Base-by-base conservation (phyloP, 1,140 invertebrate genomes). In the Cephus cinctus region DNA sequence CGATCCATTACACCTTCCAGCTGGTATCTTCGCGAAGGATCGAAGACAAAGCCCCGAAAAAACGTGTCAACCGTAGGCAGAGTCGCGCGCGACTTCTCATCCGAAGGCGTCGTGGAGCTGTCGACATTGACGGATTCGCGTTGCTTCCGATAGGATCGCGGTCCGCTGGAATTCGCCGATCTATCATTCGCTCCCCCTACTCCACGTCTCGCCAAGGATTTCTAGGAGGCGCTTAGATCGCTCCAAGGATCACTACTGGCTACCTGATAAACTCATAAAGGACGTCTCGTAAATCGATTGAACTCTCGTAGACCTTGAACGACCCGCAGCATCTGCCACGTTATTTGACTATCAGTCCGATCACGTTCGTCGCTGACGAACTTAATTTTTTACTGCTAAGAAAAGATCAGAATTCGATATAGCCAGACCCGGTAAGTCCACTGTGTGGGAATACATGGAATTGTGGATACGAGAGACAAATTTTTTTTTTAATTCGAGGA, bases 1-100 rank as follows among this genome's bases (percentile, higher is more conserved):
- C 57, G 58, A 69, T 67, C 63, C 57, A 62, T 71, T 71, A 63
- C 67, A 70, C 63, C 65, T 69, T 60, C 47, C 32, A 38, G 22
- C 27, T 41, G 47, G 44, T 67, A 73, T 73, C 69, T 60, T 36
- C 38, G 40, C 47, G 46, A 38, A 63, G 32, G 51, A 69, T 70
- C 67, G 56, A 55, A 62, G 51, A 63, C 59, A 67, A 69, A 69
- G 52, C 47, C 47, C 40, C 48, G 30, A 48, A 48, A 56, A 49
- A 56, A 56, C 50, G 43, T 56, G 54, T 56, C 47, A 52, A 57
- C 47, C 42, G 39, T 15, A 25, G 34, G 38, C 30, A 22, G 8
- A 34, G 44, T 35, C 44, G 44, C 44, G 23, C 34, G 34, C 12
- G 5, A 4, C 25, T 27, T n/a, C 6, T 6, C 25, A 6, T 27